Evolutionary conservation across 2,113 vertebrate genomes (phyloP).

Genomic region (Lepidothrix coronata): DNA sequence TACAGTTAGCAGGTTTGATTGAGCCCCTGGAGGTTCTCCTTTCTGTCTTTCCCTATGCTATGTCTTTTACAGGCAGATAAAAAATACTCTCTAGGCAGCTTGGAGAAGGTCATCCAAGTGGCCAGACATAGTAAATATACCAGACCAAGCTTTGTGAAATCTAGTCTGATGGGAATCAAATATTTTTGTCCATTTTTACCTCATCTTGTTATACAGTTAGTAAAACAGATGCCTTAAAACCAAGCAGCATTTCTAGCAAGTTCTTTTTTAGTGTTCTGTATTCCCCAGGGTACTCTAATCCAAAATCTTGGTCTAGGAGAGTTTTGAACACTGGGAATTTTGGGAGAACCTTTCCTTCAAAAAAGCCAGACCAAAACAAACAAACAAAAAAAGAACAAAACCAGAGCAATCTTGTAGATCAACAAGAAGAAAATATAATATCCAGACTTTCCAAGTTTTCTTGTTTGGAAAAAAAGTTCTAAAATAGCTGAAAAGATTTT

Average conservation of each 20-base stretch:
- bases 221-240: slow-evolving; percentile 23
- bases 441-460: background rate
- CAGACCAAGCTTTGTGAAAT: background rate
- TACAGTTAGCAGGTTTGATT: slow-evolving; percentile 37
- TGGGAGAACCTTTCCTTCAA: background rate
- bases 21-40: background rate
- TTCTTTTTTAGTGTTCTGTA: background rate
- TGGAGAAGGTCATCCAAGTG: slow-evolving; percentile 18
- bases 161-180: background rate
- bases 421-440: background rate
- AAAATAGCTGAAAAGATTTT: background rate
- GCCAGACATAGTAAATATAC: slow-evolving; percentile 24
- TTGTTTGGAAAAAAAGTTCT: background rate
- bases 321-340: background rate
- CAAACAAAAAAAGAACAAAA: background rate
- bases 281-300: background rate
- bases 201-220: slow-evolving; percentile 19
- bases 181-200: background rate
- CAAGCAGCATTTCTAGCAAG: background rate
- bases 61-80: slow-evolving; percentile 25
- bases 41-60: background rate
- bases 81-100: background rate
- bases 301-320: background rate
- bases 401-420: background rate
- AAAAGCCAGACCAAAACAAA: background rate